Percentiles rank a stretch among this genome's conserved stretches.
phyloP scores from a whole-genome alignment of 2,888 invertebrate genomes.

The Drosophila aldrichi region DNA sequence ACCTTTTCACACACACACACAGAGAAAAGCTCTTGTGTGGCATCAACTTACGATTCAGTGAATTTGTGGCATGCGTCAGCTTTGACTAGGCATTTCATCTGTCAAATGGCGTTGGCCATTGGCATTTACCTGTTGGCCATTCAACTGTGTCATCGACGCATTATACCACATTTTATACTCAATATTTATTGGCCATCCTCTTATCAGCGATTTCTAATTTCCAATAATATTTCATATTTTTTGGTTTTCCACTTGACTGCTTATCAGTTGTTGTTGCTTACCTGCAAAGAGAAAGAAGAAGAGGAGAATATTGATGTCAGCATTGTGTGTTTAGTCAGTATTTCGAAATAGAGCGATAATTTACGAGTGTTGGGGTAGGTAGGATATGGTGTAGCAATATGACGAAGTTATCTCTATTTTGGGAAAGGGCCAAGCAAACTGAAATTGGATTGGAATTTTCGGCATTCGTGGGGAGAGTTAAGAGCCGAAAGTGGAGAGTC shows the following conservation, averaged over 20 bases:
- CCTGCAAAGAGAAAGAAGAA: constrained; percentile 42
- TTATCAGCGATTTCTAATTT: constrained; percentile 29
- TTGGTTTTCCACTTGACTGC: constrained; percentile 25
- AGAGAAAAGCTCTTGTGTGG: constrained; percentile 1
- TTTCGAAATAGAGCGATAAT: constrained; percentile 7
- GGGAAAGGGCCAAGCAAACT: too few relatives aligned
- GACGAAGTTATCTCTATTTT: background rate
- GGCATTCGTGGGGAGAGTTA: background rate
- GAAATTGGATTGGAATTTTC: too few relatives aligned
- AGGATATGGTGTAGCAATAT: background rate
- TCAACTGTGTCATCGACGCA: constrained; percentile 54
- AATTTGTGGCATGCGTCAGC: constrained; percentile 63
- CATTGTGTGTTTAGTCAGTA: constrained; percentile 24
- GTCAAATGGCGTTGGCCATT: constrained; percentile 29
- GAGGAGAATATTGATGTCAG: constrained; percentile 29
- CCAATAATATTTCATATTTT: constrained; percentile 6
- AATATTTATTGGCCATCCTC: constrained; percentile 15
- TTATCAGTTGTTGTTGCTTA: constrained; percentile 42
- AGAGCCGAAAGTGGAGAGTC: background rate
- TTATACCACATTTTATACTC: constrained; percentile 1
- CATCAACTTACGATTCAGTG: constrained; percentile 19
- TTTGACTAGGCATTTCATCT: constrained; percentile 47
- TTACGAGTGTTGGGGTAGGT: constrained; percentile 45
- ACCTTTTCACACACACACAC: background rate
- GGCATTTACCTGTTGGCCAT: constrained; percentile 15